Percentiles rank a stretch among this genome's conserved stretches.
These are phyloP conservation scores for Stercorarius parasiticus DNA, from an alignment of 2,113 vertebrate genomes.

Conservation along the genomic window DNA sequence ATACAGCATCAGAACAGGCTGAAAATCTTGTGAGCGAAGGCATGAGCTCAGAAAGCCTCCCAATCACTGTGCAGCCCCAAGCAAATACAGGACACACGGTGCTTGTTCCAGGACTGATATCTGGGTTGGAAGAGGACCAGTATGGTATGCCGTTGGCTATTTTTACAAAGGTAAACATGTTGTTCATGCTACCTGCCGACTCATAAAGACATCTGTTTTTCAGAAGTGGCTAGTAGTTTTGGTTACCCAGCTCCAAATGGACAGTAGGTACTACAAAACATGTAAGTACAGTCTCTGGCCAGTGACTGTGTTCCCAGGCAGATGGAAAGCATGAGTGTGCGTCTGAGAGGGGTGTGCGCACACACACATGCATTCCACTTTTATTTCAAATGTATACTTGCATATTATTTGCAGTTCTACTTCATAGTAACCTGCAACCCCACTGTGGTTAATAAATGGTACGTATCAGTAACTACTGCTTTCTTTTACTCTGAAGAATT, in stretches of 20 bases:
- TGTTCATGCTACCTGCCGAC: not conserved
- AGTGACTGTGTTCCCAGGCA: not conserved
- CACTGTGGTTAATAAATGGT: not conserved
- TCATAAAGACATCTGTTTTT: not conserved
- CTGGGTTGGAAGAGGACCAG: constrained; percentile 92
- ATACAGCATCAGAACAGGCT: not conserved
- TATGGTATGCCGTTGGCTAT: constrained; percentile 90
- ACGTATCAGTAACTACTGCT: not conserved
- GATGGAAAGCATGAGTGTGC: too few relatives aligned
- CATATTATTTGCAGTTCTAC: not conserved
- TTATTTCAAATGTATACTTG: not conserved
- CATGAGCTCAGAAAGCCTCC: constrained; percentile 61
- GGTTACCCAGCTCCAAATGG: not conserved
- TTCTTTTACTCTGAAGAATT: not conserved
- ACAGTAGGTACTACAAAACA: not conserved
- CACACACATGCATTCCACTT: not conserved
- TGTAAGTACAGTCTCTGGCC: not conserved
- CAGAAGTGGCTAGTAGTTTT: not conserved
- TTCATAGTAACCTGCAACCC: not conserved
- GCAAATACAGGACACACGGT: constrained; percentile 70
- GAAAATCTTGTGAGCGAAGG: constrained; percentile 66
- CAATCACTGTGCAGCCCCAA: constrained; percentile 88
- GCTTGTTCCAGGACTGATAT: constrained; percentile 85
- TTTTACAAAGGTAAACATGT: constrained; percentile 90
- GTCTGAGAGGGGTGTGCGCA: accelerated